Evolutionary conservation across 64 coral and sea anemone genomes (phyloP).

Genomic region (Dendronephthya gigantea): DNA sequence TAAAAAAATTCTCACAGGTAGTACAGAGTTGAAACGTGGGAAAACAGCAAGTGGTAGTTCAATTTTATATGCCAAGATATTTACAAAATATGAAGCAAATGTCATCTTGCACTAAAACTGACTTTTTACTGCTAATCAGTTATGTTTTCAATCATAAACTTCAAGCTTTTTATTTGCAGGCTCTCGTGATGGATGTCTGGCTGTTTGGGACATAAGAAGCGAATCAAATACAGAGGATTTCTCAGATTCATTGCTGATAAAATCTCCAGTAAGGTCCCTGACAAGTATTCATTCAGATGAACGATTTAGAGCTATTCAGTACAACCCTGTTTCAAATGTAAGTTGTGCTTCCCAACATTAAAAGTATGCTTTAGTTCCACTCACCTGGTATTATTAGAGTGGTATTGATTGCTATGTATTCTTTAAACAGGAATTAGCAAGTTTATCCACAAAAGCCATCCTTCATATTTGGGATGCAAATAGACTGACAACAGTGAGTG

Average conservation of each 20-base stretch:
- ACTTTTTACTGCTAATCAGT: too few relatives aligned
- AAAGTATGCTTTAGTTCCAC: not conserved
- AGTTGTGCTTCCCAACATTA: too few relatives aligned
- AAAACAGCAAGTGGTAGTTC: too few relatives aligned
- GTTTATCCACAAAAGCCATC: constrained; percentile 59
- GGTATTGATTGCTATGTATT: not conserved
- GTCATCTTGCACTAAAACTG: too few relatives aligned
- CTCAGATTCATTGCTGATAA: not conserved
- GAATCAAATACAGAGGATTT: not conserved
- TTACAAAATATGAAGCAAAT: too few relatives aligned
- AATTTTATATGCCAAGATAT: too few relatives aligned
- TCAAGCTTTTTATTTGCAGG: constrained; percentile 10
- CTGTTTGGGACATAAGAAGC: constrained; percentile 31
- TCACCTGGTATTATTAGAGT: not conserved
- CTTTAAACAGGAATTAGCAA: constrained; percentile 56
- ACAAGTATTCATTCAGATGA: not conserved
- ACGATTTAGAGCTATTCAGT: not conserved
- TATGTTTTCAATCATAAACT: too few relatives aligned
- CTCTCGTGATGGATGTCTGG: constrained; percentile 39
- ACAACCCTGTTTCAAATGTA: not conserved
- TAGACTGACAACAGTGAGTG: constrained; percentile 18
- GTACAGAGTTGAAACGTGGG: too few relatives aligned
- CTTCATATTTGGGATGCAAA: constrained; percentile 77
- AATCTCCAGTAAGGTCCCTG: not conserved
- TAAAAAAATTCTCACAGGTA: not conserved